These are phyloP conservation scores for Siderastrea radians DNA, from an alignment of 92 coral and sea anemone species.

Conservation along the genomic window DNA sequence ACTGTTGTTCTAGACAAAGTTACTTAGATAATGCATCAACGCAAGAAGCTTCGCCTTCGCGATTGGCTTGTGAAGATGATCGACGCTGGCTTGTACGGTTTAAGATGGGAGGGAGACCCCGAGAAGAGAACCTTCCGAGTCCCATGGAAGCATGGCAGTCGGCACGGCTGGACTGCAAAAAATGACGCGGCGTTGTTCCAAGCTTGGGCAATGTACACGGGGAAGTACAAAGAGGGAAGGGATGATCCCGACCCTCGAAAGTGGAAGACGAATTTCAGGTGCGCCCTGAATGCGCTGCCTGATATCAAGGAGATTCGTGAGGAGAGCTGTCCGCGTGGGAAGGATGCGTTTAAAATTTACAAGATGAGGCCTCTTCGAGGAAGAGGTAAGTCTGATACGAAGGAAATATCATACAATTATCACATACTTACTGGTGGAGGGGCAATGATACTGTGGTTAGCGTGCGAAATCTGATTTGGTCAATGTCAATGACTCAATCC, in stretches of 20 bases:
- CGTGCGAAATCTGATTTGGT: not conserved
- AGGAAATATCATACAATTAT: not conserved
- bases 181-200: constrained; percentile 82
- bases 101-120: constrained; percentile 81
- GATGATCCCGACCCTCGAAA: constrained; percentile 85
- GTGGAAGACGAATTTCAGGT: constrained; percentile 94
- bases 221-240: constrained; percentile 66
- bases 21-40: constrained; percentile 67
- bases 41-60: constrained; percentile 74
- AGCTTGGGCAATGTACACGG: constrained; percentile 91
- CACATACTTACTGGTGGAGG: not conserved
- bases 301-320: constrained; percentile 86
- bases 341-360: constrained; percentile 87
- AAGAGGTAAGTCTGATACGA: constrained; percentile 44
- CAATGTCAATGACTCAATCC: not conserved
- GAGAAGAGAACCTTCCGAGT: constrained; percentile 73
- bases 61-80: constrained; percentile 84
- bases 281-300: constrained; percentile 91
- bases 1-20: constrained; percentile 26
- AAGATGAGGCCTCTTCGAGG: constrained; percentile 69
- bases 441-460: not conserved
- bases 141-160: constrained; percentile 91
- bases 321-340: constrained; percentile 83
- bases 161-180: constrained; percentile 86
- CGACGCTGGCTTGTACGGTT: constrained; percentile 71